Conservation (phyloP, 2,113 vertebrate species). For the Choloepus hoffmanni region DNA sequence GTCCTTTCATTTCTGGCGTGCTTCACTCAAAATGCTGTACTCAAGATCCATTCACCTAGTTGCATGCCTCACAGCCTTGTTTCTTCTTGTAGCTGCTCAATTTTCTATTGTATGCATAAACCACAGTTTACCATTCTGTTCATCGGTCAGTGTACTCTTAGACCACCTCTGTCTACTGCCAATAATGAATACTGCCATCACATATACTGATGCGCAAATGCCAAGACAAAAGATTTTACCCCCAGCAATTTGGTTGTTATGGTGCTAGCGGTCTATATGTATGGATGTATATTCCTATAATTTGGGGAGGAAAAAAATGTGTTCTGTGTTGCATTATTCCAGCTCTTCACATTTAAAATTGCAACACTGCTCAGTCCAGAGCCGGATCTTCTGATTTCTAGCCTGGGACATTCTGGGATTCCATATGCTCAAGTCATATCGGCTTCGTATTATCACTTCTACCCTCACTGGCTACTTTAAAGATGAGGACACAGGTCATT, state of each 20-base stretch:
- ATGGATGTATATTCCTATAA: neutral
- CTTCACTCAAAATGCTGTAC: no score
- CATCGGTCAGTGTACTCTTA: no score
- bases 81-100: no score
- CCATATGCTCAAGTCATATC: neutral
- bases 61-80: no score
- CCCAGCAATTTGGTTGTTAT: neutral
- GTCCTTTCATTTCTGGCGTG: no score
- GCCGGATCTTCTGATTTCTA: constrained; percentile 1
- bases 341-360: neutral
- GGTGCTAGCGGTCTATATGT: neutral
- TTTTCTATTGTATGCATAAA: no score
- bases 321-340: neutral
- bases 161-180: no score
- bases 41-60: no score
- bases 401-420: neutral
- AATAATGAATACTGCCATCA: no score
- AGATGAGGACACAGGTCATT: neutral
- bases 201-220: no score
- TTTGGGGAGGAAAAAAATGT: neutral
- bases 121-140: no score
- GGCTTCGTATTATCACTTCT: neutral
- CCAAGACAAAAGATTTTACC: neutral
- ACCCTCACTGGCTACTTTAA: neutral
- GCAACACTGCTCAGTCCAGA: neutral